These are phyloP conservation scores for Catostylus mosaicus DNA, from an alignment of 30 jellyfish, hydroid and myxozoan genomes.

Conservation along the genomic window DNA sequence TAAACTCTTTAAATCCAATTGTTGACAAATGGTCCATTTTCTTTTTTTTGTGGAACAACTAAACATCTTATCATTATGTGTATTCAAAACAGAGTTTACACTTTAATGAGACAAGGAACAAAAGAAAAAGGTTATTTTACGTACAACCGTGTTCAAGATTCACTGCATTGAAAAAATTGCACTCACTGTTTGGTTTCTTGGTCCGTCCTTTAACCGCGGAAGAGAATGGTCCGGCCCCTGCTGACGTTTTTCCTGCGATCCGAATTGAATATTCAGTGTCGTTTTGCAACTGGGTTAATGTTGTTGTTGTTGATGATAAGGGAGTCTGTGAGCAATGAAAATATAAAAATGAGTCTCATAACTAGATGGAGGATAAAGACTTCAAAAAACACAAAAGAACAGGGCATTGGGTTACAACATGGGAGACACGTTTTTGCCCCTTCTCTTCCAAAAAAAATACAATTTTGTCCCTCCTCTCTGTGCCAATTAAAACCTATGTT, in stretches of 20 bases:
- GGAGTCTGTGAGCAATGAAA: not conserved
- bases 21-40: no score
- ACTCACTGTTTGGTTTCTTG: conserved; percentile 1
- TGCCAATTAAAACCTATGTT: no score
- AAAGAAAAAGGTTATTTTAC: not conserved
- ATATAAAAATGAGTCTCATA: not conserved
- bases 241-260: conserved; percentile 54
- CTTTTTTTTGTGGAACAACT: no score
- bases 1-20: no score
- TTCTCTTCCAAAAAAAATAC: no score
- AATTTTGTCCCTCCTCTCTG: no score
- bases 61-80: no score
- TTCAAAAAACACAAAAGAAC: not conserved
- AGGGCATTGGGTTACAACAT: no score
- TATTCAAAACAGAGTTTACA: no score
- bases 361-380: not conserved
- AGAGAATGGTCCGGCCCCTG: conserved; percentile 75
- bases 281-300: conserved; percentile 29
- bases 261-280: conserved; percentile 55
- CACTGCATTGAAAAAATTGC: not conserved
- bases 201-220: conserved; percentile 53
- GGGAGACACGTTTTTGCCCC: no score
- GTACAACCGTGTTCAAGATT: no score
- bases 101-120: no score
- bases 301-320: not conserved